Conservation (phyloP, 2,888 invertebrate species). For the Nephrotoma flavescens region DNA sequence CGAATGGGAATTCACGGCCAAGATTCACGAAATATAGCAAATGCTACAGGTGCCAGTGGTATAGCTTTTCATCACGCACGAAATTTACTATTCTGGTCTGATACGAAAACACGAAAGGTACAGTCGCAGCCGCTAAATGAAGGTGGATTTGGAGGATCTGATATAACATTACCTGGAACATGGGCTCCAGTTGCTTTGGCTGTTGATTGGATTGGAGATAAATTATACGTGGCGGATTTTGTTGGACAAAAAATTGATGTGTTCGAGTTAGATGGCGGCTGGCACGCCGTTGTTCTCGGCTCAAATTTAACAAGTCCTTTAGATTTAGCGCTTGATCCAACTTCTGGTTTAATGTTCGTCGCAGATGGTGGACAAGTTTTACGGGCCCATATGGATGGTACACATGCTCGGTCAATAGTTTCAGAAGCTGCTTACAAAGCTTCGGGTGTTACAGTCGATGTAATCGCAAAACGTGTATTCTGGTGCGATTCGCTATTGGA, state of each 20-base stretch:
- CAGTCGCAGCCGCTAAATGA: slow-evolving; percentile 33
- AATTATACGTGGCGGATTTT: slow-evolving; percentile 87
- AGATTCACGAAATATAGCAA: slow-evolving; percentile 49
- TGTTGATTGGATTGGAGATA: slow-evolving; percentile 94
- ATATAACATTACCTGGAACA: slow-evolving; percentile 64
- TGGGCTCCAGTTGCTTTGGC: slow-evolving; percentile 86
- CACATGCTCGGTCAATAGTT: slow-evolving; percentile 65
- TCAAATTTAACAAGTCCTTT: slow-evolving; percentile 82
- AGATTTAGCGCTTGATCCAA: slow-evolving; percentile 87
- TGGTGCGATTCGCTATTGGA: slow-evolving; percentile 95
- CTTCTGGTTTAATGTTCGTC: slow-evolving; percentile 73
- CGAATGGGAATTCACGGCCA: slow-evolving; percentile 53
- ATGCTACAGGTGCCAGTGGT: slow-evolving; percentile 73
- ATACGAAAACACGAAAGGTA: slow-evolving; percentile 72
- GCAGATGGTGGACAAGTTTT: slow-evolving; percentile 73
- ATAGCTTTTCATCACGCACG: slow-evolving; percentile 68
- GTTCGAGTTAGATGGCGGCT: slow-evolving; percentile 71
- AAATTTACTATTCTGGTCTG: slow-evolving; percentile 78
- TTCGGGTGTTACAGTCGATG: slow-evolving; percentile 80
- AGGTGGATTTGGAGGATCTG: slow-evolving; percentile 36
- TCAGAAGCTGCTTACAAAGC: slow-evolving; percentile 90
- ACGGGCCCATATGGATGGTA: slow-evolving; percentile 90
- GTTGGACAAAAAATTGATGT: slow-evolving; percentile 90
- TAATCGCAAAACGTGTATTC: slow-evolving; percentile 77
- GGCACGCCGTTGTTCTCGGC: slow-evolving; percentile 82